Evolutionary conservation across 2,113 vertebrate species (phyloP).

Genomic region (Zosterops pallidus): DNA sequence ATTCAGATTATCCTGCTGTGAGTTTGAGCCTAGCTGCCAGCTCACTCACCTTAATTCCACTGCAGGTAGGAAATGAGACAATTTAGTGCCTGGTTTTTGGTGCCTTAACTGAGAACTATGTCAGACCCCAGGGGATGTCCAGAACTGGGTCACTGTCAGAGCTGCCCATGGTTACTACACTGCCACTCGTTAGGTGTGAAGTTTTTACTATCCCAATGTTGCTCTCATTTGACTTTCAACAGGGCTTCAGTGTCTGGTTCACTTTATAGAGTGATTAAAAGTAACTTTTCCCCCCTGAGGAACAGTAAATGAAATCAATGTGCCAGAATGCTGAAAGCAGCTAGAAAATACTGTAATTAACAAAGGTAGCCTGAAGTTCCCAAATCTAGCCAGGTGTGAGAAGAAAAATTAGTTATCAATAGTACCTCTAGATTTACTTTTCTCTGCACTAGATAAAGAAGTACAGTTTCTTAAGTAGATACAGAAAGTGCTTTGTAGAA

Average conservation of each 20-base stretch:
- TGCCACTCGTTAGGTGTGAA: neutral
- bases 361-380: neutral
- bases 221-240: conserved; percentile 15
- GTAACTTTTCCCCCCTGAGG: neutral
- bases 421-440: neutral
- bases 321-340: neutral
- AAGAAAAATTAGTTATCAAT: neutral
- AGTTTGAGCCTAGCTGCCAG: neutral
- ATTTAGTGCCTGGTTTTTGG: neutral
- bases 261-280: conserved; percentile 11
- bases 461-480: neutral
- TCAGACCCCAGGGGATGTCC: neutral
- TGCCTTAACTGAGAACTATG: neutral
- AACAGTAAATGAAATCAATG: neutral
- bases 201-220: neutral
- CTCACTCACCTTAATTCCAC: neutral
- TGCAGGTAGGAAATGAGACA: neutral
- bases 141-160: neutral
- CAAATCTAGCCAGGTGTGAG: neutral
- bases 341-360: conserved; percentile 18
- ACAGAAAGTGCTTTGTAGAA: neutral
- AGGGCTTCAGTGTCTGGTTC: neutral
- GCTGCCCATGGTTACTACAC: neutral
- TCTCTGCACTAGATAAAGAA: neutral
- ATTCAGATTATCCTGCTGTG: neutral